Evolutionary conservation across 2,797 vertebrate species (phyloP).

Genomic region (Eulemur rubriventer): DNA sequence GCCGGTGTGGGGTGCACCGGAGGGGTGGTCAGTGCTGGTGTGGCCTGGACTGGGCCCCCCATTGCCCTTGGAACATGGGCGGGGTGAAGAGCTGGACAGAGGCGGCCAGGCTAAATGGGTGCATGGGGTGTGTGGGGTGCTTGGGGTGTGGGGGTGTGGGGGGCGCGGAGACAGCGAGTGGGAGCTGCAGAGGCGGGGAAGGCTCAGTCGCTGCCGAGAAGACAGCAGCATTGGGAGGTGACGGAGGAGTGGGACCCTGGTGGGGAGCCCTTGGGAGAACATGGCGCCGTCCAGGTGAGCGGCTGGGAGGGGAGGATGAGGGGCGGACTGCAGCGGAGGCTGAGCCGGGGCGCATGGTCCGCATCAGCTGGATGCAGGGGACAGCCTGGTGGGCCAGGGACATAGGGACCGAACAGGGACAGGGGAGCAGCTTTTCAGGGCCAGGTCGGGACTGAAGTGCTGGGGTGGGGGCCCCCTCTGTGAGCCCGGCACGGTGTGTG

Average conservation of each 20-base stretch:
- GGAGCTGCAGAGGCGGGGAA: background rate
- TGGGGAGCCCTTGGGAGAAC: background rate
- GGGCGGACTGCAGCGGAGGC: accelerated
- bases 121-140: no score
- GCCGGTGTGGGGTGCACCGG: no score
- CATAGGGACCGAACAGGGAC: accelerated
- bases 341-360: background rate
- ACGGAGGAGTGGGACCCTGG: background rate
- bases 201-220: accelerated
- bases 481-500: background rate
- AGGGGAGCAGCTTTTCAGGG: background rate
- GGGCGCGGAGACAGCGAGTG: no score
- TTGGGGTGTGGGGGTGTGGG: no score
- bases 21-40: no score
- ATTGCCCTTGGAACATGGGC: accelerated
- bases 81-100: no score
- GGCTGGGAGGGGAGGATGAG: background rate
- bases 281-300: background rate
- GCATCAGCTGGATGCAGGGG: accelerated
- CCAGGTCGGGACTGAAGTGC: background rate
- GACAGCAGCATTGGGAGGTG: background rate
- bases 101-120: no score
- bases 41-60: background rate
- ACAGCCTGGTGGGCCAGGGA: background rate
- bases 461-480: accelerated